A percentile compares a stretch with the other conserved stretches of the same genome.
Conservation (phyloP, 64 coral and sea anemone genomes). For the Montipora cactus region DNA sequence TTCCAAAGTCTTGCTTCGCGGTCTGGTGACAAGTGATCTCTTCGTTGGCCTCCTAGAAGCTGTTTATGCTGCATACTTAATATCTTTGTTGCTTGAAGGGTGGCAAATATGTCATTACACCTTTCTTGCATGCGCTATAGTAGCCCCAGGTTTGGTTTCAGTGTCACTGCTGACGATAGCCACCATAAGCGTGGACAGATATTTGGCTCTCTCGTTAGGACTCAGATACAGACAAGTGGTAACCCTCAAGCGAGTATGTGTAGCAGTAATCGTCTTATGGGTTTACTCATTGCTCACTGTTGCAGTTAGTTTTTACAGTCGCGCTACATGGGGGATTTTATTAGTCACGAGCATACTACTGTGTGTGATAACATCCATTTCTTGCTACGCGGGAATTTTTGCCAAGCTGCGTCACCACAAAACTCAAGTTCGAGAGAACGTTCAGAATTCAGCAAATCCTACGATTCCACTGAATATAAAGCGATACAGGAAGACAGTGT, state of each 20-base stretch:
- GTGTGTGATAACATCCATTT: neutral
- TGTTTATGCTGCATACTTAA: neutral
- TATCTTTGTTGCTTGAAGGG: neutral
- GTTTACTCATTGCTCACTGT: neutral
- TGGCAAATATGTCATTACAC: neutral
- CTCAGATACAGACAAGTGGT: neutral
- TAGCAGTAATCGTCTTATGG: neutral
- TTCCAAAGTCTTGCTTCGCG: neutral
- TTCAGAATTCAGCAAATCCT: neutral
- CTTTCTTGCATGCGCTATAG: neutral
- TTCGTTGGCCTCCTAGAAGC: neutral
- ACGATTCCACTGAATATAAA: neutral
- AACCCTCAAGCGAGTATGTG: neutral
- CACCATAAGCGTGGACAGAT: neutral
- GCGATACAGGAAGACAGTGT: neutral
- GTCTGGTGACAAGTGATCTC: neutral
- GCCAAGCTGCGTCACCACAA: neutral
- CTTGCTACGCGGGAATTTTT: neutral
- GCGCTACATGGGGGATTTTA: neutral
- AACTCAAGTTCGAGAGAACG: neutral
- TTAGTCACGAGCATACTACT: neutral
- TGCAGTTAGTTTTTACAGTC: neutral
- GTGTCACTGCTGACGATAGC: neutral
- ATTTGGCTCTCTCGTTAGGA: neutral
- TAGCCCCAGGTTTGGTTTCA: neutral